Conservation (phyloP, 2,888 invertebrate genomes). For the Bellardia pandia region DNA sequence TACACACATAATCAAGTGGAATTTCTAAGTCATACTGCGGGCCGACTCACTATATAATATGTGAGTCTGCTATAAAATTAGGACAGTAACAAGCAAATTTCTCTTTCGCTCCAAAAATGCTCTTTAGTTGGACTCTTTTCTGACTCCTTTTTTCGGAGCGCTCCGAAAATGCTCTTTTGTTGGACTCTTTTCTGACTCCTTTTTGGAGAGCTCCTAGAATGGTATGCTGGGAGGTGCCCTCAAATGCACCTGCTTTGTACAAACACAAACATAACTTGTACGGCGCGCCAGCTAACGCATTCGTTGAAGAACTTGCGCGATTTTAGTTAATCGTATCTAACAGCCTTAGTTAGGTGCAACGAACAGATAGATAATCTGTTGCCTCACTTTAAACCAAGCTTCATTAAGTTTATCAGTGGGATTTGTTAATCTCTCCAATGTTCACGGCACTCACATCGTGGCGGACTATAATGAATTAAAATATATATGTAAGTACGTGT, state of each 20-base stretch:
- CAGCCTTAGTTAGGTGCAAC: not conserved
- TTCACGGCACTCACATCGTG: not conserved
- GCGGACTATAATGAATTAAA: slow-evolving; percentile 67
- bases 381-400: slow-evolving; percentile 3
- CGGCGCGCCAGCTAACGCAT: slow-evolving; percentile 42
- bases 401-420: slow-evolving; percentile 33
- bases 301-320: slow-evolving; percentile 77
- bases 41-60: no score
- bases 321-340: slow-evolving; percentile 77
- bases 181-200: no score
- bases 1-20: no score
- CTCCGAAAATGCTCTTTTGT: no score
- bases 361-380: slow-evolving; percentile 42
- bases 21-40: no score
- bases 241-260: slow-evolving; percentile 68
- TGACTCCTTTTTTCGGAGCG: no score
- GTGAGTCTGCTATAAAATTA: no score
- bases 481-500: slow-evolving; percentile 30
- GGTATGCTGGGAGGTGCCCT: no score
- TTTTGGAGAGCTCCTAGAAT: no score
- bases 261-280: slow-evolving; percentile 57
- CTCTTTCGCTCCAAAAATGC: no score
- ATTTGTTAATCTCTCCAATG: slow-evolving; percentile 42
- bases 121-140: no score
- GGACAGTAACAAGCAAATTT: no score